Conservation (phyloP, 2,113 vertebrate genomes). For the Cryptomyrus ogoouensis region DNA sequence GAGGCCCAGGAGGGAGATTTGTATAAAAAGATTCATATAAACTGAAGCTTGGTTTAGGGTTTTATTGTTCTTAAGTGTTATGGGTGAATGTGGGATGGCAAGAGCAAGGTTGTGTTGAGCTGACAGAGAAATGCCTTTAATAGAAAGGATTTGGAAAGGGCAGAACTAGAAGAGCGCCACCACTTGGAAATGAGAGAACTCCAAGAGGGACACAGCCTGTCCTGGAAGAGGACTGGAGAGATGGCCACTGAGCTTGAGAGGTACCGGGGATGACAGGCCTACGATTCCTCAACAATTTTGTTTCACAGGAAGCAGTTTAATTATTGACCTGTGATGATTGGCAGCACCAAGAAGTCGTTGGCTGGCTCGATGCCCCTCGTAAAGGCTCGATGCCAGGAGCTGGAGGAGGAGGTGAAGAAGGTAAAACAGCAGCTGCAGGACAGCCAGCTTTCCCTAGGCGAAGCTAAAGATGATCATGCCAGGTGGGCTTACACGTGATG, state of each 20-base stretch:
- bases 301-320: neutral
- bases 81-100: neutral
- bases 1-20: neutral
- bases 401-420: constrained; percentile 56
- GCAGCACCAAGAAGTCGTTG: constrained; percentile 59
- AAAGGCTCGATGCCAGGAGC: constrained; percentile 43
- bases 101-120: neutral
- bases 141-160: constrained; percentile 63
- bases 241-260: constrained; percentile 67
- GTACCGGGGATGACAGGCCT: constrained; percentile 48
- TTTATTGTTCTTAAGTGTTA: neutral
- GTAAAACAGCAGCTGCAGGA: constrained; percentile 51
- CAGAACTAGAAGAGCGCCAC: constrained; percentile 49
- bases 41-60: neutral
- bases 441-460: constrained; percentile 50
- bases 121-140: constrained; percentile 12
- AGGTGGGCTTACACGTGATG: constrained; percentile 51
- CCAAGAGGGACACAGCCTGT: constrained; percentile 54
- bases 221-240: constrained; percentile 53
- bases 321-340: constrained; percentile 9
- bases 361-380: constrained; percentile 49
- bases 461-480: constrained; percentile 60
- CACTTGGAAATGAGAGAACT: constrained; percentile 46
- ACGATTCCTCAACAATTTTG: neutral
- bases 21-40: neutral